These are phyloP conservation scores for Penaeus japonicus DNA, from an alignment of 1,140 invertebrate species.

Conservation along the genomic window DNA sequence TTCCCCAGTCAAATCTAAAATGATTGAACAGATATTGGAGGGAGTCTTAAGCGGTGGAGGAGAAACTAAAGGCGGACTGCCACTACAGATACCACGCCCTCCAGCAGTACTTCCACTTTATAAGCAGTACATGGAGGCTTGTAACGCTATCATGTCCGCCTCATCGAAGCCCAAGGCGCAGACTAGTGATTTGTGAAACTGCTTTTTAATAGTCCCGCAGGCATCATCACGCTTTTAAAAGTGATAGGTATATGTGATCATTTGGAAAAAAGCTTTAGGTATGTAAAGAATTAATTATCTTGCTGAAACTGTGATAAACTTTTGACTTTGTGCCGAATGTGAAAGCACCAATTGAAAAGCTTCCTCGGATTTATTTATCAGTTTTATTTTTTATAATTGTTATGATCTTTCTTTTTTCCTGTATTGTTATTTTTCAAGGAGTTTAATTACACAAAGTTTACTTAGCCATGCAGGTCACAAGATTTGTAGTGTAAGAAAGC, in stretches of 20 bases:
- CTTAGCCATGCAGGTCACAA: too few species aligned
- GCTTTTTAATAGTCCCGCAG: background rate
- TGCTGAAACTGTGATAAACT: conserved; percentile 11
- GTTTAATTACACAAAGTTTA: too few species aligned
- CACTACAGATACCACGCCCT: conserved; percentile 29
- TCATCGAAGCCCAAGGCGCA: conserved; percentile 26
- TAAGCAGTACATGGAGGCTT: conserved; percentile 30
- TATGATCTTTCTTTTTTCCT: too few species aligned
- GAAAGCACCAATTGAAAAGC: background rate
- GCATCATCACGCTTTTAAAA: background rate
- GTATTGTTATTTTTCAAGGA: too few species aligned
- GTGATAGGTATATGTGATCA: background rate
- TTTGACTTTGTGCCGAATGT: background rate
- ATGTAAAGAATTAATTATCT: background rate
- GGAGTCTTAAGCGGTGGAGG: background rate
- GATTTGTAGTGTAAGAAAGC: too few species aligned
- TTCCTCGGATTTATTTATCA: background rate
- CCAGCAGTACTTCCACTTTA: conserved; percentile 26
- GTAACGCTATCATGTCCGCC: conserved; percentile 32
- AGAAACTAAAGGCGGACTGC: background rate
- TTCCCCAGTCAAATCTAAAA: conserved; percentile 16
- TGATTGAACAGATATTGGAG: conserved; percentile 32
- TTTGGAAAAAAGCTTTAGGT: background rate
- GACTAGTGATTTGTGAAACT: conserved; percentile 49
- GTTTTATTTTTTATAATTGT: too few species aligned